Percentiles rank a stretch among this genome's conserved stretches.
Evolutionary conservation across 92 coral and sea anemone genomes (phyloP).

Genomic region (Heliopora coerulea): DNA sequence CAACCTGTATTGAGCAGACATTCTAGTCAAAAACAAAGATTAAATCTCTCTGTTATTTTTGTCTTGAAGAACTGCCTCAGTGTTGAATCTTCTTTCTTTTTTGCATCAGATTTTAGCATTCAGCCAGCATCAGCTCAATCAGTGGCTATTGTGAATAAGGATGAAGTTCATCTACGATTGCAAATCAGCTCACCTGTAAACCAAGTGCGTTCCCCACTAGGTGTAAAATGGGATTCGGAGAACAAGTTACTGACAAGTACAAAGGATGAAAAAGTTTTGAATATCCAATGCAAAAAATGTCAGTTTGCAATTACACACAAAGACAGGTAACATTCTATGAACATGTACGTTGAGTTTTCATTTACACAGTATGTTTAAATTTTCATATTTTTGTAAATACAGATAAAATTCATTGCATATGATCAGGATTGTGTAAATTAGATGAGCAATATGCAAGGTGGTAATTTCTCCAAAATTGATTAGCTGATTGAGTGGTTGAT

Average conservation of each 20-base stretch:
- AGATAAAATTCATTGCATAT: too few species aligned
- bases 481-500: too few species aligned
- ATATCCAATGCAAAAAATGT: constrained; percentile 28
- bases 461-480: too few species aligned
- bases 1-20: too few species aligned
- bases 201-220: neutral
- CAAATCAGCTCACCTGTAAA: neutral
- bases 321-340: constrained; percentile 28
- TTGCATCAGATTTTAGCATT: constrained; percentile 7
- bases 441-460: too few species aligned
- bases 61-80: too few species aligned
- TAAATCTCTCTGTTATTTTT: too few species aligned
- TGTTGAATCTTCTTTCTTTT: neutral
- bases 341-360: too few species aligned
- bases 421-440: too few species aligned
- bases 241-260: neutral
- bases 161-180: constrained; percentile 26
- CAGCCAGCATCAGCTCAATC: constrained; percentile 25
- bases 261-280: constrained; percentile 5
- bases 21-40: too few species aligned
- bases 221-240: neutral
- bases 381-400: too few species aligned
- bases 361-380: too few species aligned
- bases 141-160: neutral
- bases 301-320: constrained; percentile 1